Conservation (phyloP, 2,888 invertebrate species). For the Drosophila hamatofila region DNA sequence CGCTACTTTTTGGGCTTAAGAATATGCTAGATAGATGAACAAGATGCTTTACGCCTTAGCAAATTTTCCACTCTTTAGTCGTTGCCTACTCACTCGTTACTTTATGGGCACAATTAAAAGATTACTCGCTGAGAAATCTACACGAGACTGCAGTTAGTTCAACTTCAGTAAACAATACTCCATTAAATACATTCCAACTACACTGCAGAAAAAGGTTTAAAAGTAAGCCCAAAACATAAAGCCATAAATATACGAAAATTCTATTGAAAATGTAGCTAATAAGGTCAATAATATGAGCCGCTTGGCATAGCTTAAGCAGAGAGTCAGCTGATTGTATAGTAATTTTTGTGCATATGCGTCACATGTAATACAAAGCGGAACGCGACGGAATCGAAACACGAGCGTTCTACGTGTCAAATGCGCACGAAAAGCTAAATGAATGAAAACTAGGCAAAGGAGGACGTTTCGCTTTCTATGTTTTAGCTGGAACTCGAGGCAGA, state of each 20-base stretch:
- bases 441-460: not conserved
- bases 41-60: too few species aligned
- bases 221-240: not conserved
- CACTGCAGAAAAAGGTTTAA: too few species aligned
- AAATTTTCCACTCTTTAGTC: too few species aligned
- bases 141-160: too few species aligned
- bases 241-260: not conserved
- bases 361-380: slow-evolving; percentile 16
- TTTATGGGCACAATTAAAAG: not conserved
- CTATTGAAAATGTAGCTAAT: not conserved
- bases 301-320: slow-evolving; percentile 9
- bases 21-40: too few species aligned
- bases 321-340: slow-evolving; percentile 21
- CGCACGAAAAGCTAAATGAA: not conserved
- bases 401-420: slow-evolving; percentile 40
- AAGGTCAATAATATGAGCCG: not conserved
- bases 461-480: not conserved
- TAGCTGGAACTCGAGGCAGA: not conserved
- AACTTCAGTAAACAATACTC: too few species aligned
- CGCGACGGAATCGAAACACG: slow-evolving; percentile 33
- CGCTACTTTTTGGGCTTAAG: too few species aligned
- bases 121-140: not conserved
- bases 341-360: slow-evolving; percentile 29
- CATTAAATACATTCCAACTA: too few species aligned
- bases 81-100: not conserved